Evolutionary conservation across 2,113 vertebrate genomes (phyloP).

Genomic region (Aythya baeri): DNA sequence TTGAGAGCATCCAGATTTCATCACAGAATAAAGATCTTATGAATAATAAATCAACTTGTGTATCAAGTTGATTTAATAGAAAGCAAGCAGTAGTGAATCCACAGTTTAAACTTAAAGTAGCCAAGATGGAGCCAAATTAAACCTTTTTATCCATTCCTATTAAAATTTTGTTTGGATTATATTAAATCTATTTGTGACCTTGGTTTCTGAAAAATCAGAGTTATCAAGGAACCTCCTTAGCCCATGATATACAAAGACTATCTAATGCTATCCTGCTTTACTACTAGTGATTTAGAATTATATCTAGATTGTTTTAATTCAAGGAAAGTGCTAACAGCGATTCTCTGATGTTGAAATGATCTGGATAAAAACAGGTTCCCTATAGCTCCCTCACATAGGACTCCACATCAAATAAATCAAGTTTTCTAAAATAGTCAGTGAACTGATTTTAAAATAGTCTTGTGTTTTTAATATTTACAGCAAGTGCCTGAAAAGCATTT

Average conservation of each 20-base stretch:
- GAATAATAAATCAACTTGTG: background rate
- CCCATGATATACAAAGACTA: background rate
- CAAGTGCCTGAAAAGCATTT: constrained; percentile 44
- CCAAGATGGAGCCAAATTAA: background rate
- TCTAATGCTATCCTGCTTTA: background rate
- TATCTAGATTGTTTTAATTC: background rate
- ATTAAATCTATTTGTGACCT: background rate
- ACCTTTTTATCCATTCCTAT: background rate
- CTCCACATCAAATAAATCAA: background rate
- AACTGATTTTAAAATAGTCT: constrained; percentile 36
- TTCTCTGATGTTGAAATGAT: constrained; percentile 37
- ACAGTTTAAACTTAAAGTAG: background rate
- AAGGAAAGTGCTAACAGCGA: background rate
- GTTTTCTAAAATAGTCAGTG: background rate
- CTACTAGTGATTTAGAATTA: background rate
- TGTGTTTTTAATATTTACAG: constrained; percentile 55
- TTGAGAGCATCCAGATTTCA: background rate
- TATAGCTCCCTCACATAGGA: background rate
- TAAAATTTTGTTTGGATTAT: background rate
- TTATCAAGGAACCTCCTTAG: background rate
- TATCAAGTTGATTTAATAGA: background rate
- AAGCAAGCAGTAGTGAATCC: background rate
- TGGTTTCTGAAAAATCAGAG: background rate
- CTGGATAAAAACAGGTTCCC: background rate
- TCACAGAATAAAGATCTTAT: background rate